Evolutionary conservation across 2,113 vertebrate species (phyloP).

Genomic region (Grallaria varia): DNA sequence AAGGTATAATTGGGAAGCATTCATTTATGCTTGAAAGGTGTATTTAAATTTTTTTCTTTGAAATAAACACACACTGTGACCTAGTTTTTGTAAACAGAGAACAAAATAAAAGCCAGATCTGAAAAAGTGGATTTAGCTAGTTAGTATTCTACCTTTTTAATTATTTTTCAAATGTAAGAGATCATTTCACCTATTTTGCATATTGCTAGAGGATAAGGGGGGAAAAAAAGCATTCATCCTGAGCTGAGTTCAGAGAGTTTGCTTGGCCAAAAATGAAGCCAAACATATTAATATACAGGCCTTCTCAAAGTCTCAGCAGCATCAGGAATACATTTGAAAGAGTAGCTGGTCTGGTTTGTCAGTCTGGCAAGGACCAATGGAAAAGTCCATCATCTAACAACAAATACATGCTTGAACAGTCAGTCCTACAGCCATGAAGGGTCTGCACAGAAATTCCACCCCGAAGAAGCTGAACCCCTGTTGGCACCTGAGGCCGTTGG

Average conservation of each 20-base stretch:
- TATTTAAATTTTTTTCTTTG: constrained; percentile 8
- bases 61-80: neutral
- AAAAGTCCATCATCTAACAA: constrained; percentile 10
- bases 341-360: constrained; percentile 23
- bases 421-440: neutral
- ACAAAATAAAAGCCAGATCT: constrained; percentile 20
- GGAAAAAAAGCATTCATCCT: constrained; percentile 10
- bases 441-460: neutral
- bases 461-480: neutral
- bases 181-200: constrained; percentile 66
- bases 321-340: constrained; percentile 33
- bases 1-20: neutral
- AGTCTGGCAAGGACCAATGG: constrained; percentile 6
- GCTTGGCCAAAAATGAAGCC: constrained; percentile 53
- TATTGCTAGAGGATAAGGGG: constrained; percentile 34
- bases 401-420: neutral
- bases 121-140: constrained; percentile 23
- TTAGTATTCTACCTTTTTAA: constrained; percentile 30
- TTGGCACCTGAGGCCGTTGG: neutral
- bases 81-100: constrained; percentile 38
- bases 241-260: constrained; percentile 41
- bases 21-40: constrained; percentile 15
- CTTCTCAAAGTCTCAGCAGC: neutral
- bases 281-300: constrained; percentile 18
- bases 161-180: constrained; percentile 49